A percentile compares a stretch with the other conserved stretches of the same genome.
Evolutionary conservation across 2,113 vertebrate genomes (phyloP).

Genomic region (Trematocara marginatum): DNA sequence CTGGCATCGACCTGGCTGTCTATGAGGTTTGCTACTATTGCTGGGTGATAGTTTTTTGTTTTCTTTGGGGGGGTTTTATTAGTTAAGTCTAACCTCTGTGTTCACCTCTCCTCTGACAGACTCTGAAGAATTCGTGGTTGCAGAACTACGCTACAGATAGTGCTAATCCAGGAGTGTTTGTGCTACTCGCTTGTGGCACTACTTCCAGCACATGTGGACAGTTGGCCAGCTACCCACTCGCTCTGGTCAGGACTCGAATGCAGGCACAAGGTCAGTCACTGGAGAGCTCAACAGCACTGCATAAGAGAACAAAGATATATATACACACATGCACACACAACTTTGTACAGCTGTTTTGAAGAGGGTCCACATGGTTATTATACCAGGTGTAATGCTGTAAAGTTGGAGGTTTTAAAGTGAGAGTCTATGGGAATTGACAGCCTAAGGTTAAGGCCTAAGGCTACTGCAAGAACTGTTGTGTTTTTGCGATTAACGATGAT

Average conservation of each 20-base stretch:
- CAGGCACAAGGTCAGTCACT: conserved; percentile 87
- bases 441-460: not conserved
- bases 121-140: conserved; percentile 90
- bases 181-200: conserved; percentile 91
- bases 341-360: not conserved
- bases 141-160: conserved; percentile 87
- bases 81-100: not conserved
- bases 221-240: conserved; percentile 90
- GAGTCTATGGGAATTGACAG: not conserved
- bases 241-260: conserved; percentile 94
- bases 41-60: too few relatives aligned
- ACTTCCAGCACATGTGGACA: conserved; percentile 95
- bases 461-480: accelerated
- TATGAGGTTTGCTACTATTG: conserved; percentile 81
- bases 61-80: not conserved
- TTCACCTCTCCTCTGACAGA: conserved; percentile 65
- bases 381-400: not conserved
- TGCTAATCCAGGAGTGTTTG: conserved; percentile 88
- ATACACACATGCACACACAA: accelerated
- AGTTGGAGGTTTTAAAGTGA: not conserved
- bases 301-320: not conserved
- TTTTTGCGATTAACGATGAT: not conserved
- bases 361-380: not conserved
- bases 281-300: not conserved
- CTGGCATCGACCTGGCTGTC: conserved; percentile 93